Percentiles rank a stretch among this genome's conserved stretches.
These are phyloP conservation scores for Drosophila paucipuncta DNA, from an alignment of 2,888 invertebrate species.

Conservation along the genomic window DNA sequence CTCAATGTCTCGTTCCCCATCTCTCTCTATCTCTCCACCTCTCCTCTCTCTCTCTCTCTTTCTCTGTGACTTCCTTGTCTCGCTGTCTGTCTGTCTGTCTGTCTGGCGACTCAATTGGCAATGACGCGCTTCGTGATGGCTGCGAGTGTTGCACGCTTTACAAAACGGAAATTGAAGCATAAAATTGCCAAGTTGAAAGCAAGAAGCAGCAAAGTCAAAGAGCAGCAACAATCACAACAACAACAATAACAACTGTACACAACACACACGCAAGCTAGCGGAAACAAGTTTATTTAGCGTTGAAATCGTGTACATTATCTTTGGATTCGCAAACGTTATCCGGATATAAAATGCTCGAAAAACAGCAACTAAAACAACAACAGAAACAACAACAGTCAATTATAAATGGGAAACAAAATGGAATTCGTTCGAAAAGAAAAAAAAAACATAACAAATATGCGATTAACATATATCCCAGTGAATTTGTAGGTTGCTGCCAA, in stretches of 20 bases:
- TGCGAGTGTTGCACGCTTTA: constrained; percentile 47
- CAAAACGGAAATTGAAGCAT: constrained; percentile 80
- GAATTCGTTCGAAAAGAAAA: background rate
- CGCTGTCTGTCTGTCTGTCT: background rate
- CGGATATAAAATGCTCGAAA: constrained; percentile 32
- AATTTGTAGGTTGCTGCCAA: background rate
- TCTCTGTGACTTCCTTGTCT: background rate
- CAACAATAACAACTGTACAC: constrained; percentile 5
- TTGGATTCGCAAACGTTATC: constrained; percentile 46
- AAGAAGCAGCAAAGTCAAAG: constrained; percentile 31
- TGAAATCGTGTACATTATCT: constrained; percentile 58
- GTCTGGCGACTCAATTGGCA: constrained; percentile 66
- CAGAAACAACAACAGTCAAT: constrained; percentile 36
- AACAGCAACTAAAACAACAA: constrained; percentile 16
- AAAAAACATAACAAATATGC: too few species aligned
- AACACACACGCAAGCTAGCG: constrained; percentile 37
- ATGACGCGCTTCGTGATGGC: constrained; percentile 60
- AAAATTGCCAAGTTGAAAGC: constrained; percentile 74
- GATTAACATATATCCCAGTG: background rate
- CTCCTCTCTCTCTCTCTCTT: background rate
- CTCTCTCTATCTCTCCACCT: background rate
- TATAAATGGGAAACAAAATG: constrained; percentile 12
- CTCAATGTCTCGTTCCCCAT: background rate
- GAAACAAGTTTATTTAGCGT: constrained; percentile 62
- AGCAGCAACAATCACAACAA: constrained; percentile 13